These are phyloP conservation scores for Papilio xuthus DNA, from an alignment of 1,140 invertebrate species.

Conservation along the genomic window DNA sequence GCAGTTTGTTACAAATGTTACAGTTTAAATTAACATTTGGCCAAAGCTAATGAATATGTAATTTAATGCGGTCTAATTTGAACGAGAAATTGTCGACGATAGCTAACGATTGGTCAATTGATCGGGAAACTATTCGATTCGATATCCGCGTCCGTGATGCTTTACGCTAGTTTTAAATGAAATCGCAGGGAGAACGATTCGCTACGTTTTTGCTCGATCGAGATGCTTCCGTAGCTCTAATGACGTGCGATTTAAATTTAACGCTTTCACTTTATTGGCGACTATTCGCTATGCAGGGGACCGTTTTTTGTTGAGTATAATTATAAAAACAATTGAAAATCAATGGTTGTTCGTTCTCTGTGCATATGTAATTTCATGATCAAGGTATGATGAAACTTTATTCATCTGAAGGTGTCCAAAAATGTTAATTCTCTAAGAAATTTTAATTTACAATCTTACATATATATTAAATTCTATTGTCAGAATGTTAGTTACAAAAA, in stretches of 20 bases:
- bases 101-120: conserved; percentile 36
- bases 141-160: conserved; percentile 20
- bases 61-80: conserved; percentile 41
- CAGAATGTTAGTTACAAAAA: too few species aligned
- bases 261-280: conserved; percentile 19
- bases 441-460: too few species aligned
- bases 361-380: too few species aligned
- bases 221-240: background rate
- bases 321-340: background rate
- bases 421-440: too few species aligned
- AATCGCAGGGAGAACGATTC: background rate
- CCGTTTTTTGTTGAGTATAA: background rate
- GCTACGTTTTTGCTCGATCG: conserved; percentile 18
- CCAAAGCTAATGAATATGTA: conserved; percentile 46
- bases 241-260: conserved; percentile 12
- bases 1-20: conserved; percentile 34
- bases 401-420: too few species aligned
- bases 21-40: conserved; percentile 41
- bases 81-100: conserved; percentile 34
- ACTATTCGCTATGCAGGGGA: background rate
- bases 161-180: conserved; percentile 24
- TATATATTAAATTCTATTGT: too few species aligned
- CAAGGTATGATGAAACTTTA: too few species aligned
- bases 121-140: conserved; percentile 36
- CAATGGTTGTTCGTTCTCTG: too few species aligned